Conservation (phyloP, 1,140 invertebrate species). For the Drosophila sechellia region DNA sequence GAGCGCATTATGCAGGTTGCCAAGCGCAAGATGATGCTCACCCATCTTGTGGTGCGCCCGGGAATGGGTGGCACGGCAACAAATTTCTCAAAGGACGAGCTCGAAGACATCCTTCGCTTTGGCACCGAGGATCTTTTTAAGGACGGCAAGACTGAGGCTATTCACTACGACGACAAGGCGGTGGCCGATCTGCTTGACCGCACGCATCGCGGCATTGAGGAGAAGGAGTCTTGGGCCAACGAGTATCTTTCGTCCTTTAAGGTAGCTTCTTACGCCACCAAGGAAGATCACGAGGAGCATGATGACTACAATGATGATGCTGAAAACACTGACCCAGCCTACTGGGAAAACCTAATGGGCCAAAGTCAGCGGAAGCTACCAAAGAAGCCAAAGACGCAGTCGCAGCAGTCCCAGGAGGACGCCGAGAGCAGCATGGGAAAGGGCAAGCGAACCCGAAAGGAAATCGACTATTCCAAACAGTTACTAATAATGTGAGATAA, state of each 20-base stretch:
- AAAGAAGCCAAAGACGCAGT: neutral
- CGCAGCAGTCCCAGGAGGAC: neutral
- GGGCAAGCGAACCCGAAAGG: neutral
- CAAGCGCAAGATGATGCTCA: slow-evolving; percentile 10
- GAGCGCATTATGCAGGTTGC: slow-evolving; percentile 1
- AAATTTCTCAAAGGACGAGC: neutral
- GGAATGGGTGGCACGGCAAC: neutral
- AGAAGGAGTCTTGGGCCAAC: slow-evolving; percentile 6
- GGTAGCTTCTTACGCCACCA: neutral
- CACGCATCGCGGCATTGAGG: neutral
- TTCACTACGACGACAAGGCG: slow-evolving; percentile 3
- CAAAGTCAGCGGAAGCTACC: neutral
- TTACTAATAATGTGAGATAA: neutral
- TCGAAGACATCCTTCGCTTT: neutral
- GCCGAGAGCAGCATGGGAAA: neutral
- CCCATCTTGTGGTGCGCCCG: slow-evolving; percentile 1
- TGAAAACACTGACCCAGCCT: neutral
- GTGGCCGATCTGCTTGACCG: neutral
- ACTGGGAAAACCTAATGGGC: neutral
- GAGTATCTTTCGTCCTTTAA: slow-evolving; percentile 3
- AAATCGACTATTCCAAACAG: neutral
- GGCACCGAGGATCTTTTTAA: slow-evolving; percentile 5
- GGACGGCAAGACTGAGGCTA: neutral
- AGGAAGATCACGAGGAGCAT: neutral
- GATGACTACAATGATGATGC: neutral